phyloP scores from a whole-genome alignment of 2,888 invertebrate species.

The Neoscelio sp. region DNA sequence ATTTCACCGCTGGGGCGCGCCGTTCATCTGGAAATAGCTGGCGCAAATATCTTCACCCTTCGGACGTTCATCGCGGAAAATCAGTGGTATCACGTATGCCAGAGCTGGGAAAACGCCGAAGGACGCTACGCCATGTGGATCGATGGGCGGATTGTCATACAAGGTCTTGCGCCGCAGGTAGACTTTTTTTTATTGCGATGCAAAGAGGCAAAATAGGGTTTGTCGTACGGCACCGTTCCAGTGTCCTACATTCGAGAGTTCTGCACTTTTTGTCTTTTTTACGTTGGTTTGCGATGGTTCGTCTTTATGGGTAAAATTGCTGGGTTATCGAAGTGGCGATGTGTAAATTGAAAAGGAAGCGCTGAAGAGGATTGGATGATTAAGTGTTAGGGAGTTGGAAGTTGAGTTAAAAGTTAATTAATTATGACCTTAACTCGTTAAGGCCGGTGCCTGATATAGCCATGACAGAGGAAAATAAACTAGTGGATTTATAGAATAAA shows the following conservation, averaged over 20 bases:
- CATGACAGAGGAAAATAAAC: too few relatives aligned
- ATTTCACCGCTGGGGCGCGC: conserved; percentile 85
- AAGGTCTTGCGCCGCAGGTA: conserved; percentile 80
- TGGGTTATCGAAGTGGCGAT: too few relatives aligned
- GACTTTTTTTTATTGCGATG: conserved; percentile 21
- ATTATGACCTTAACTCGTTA: too few relatives aligned
- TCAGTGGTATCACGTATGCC: conserved; percentile 88
- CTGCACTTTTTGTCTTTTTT: conserved; percentile 20
- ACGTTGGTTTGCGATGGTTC: too few relatives aligned
- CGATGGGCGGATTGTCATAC: conserved; percentile 84
- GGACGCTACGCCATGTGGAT: conserved; percentile 87
- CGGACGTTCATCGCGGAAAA: conserved; percentile 76
- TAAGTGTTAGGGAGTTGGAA: too few relatives aligned
- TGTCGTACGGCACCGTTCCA: conserved; percentile 25
- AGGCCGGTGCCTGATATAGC: too few relatives aligned
- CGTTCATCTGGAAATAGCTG: conserved; percentile 85
- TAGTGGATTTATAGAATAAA: too few relatives aligned
- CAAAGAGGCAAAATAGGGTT: conserved; percentile 34
- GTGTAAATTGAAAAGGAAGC: too few relatives aligned
- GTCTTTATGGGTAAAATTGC: too few relatives aligned
- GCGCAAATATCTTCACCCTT: conserved; percentile 83
- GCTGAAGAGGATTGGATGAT: too few relatives aligned
- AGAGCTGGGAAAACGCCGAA: conserved; percentile 86
- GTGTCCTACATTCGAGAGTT: too few relatives aligned
- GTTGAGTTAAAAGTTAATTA: too few relatives aligned